A percentile compares a stretch with the other conserved stretches of the same genome.
phyloP scores from a whole-genome alignment of 2,797 vertebrate species.

The Semaprochilodus insignis region DNA sequence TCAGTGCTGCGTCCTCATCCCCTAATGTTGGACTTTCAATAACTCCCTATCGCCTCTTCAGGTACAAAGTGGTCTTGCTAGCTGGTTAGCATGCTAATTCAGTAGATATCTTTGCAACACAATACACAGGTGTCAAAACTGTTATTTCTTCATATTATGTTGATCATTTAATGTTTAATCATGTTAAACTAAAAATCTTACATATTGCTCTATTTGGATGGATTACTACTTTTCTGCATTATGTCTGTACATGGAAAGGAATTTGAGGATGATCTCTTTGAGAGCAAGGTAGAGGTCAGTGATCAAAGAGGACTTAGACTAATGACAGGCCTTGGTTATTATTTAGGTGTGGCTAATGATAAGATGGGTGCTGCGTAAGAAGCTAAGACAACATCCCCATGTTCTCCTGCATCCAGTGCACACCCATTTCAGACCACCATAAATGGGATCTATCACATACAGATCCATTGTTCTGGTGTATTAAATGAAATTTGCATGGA shows the following conservation, averaged over 20 bases:
- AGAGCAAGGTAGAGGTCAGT: constrained; percentile 1
- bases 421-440: not conserved
- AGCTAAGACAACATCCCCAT: not conserved
- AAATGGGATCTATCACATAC: not conserved
- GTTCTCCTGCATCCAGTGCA: not conserved
- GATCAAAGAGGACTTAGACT: not conserved
- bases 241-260: not conserved
- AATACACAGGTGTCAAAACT: too few relatives aligned
- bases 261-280: not conserved
- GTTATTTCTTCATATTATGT: too few relatives aligned
- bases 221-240: not conserved
- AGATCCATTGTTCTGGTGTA: not conserved
- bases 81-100: too few relatives aligned
- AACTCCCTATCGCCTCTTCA: too few relatives aligned
- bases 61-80: too few relatives aligned
- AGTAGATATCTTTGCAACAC: too few relatives aligned
- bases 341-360: constrained; percentile 10
- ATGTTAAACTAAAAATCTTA: too few relatives aligned
- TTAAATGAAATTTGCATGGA: not conserved
- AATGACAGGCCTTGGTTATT: not conserved
- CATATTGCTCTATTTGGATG: not conserved
- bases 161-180: too few relatives aligned
- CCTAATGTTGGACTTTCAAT: too few relatives aligned
- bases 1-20: too few relatives aligned
- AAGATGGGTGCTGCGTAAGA: not conserved